Conservation (phyloP, 2,113 vertebrate genomes). For the Prietella phreatophila region DNA sequence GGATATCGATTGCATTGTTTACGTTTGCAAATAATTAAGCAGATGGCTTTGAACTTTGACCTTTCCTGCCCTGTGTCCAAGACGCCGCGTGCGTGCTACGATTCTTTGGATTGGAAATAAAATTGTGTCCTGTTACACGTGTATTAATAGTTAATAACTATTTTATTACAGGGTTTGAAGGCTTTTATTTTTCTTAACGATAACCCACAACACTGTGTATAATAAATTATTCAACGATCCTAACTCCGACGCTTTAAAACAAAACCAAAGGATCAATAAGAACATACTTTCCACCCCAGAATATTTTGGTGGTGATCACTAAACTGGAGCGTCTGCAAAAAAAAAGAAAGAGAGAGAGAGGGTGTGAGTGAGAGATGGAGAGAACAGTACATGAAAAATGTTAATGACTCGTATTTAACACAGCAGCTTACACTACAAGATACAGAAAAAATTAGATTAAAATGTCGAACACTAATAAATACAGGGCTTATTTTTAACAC, state of each 20-base stretch:
- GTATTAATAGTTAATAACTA: no score
- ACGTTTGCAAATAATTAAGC: background rate
- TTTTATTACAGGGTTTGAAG: background rate
- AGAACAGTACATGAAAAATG: background rate
- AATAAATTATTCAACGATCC: background rate
- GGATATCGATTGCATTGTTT: background rate
- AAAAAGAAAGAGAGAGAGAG: background rate
- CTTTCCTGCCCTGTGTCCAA: background rate
- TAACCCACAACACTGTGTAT: background rate
- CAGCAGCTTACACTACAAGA: conserved; percentile 19
- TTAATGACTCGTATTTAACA: background rate
- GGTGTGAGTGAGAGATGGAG: background rate
- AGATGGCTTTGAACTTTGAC: background rate
- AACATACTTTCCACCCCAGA: conserved; percentile 99
- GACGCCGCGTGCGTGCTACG: background rate
- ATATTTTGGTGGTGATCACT: conserved; percentile 99
- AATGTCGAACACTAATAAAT: conserved; percentile 19
- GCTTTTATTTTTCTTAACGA: background rate
- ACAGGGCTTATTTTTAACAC: conserved; percentile 20
- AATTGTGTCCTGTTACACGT: no score
- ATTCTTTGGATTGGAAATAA: background rate
- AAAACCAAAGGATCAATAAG: conserved; percentile 16
- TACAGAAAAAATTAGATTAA: conserved; percentile 8
- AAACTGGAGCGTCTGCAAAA: conserved; percentile 88
- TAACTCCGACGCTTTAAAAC: background rate